Conservation (phyloP, 2,113 vertebrate genomes). For the Patagioenas fasciata region DNA sequence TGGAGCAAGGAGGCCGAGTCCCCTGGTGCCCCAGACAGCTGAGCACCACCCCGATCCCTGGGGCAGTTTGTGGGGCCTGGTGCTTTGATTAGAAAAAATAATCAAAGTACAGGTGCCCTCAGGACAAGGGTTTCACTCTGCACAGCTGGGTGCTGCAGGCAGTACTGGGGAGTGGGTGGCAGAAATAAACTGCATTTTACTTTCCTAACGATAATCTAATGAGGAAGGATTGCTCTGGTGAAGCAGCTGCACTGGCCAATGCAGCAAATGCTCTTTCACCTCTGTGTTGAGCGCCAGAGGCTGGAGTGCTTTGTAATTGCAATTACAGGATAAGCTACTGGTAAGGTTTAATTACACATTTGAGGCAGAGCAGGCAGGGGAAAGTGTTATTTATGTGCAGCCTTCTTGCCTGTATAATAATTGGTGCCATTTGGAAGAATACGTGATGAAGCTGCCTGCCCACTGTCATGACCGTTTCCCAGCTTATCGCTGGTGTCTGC, state of each 20-base stretch:
- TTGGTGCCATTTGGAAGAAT: neutral
- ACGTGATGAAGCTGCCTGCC: neutral
- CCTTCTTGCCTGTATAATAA: neutral
- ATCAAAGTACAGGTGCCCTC: neutral
- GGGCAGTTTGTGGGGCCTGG: neutral
- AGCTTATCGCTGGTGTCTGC: neutral
- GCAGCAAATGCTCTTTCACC: neutral
- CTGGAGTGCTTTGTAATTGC: neutral
- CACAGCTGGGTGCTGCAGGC: neutral
- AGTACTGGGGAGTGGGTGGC: neutral
- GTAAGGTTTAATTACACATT: constrained; percentile 16
- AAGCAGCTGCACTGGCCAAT: neutral
- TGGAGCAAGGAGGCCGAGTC: neutral
- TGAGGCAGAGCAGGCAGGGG: constrained; percentile 6
- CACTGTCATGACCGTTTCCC: neutral
- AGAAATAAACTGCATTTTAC: neutral
- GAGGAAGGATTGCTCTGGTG: neutral
- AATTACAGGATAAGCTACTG: constrained; percentile 14
- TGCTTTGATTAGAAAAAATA: neutral
- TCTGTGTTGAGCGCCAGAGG: neutral
- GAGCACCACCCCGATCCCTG: neutral
- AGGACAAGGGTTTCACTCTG: neutral
- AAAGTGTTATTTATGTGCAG: neutral
- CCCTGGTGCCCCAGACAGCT: neutral
- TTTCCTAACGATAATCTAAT: neutral